These are phyloP conservation scores for Tethya wilhelma DNA, from an alignment of 37 sponge, comb jelly and placozoan species.

Conservation along the genomic window DNA sequence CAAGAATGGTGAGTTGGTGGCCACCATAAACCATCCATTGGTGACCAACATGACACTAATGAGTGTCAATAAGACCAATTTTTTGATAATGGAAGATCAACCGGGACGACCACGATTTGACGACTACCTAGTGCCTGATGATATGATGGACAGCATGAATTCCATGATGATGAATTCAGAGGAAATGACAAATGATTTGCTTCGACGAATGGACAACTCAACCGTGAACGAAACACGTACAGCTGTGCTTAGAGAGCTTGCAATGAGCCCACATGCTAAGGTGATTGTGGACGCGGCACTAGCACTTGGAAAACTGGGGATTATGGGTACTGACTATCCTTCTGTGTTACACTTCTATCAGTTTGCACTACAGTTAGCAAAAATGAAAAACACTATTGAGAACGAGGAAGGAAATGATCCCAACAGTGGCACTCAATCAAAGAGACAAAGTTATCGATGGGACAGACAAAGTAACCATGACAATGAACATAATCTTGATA, in stretches of 20 bases:
- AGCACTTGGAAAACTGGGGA: not conserved
- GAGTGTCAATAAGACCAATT: not conserved
- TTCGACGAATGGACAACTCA: not conserved
- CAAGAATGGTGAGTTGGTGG: not conserved
- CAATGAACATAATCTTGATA: not conserved
- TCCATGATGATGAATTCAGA: not conserved
- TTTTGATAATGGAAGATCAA: slow-evolving; percentile 7
- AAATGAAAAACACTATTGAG: not conserved
- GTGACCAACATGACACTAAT: slow-evolving; percentile 8
- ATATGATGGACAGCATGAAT: not conserved
- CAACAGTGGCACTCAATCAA: not conserved
- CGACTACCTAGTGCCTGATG: not conserved
- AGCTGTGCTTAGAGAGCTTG: not conserved
- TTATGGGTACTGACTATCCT: not conserved
- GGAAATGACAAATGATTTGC: not conserved
- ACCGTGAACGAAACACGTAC: not conserved
- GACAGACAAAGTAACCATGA: too few species aligned
- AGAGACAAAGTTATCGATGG: not conserved
- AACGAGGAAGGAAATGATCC: not conserved
- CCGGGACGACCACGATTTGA: not conserved
- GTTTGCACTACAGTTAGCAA: slow-evolving; percentile 7
- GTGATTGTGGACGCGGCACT: slow-evolving; percentile 13
- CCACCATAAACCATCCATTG: not conserved
- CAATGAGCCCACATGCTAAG: not conserved
- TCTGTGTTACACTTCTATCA: not conserved